Percentiles rank a stretch among this genome's conserved stretches.
phyloP scores from a whole-genome alignment of 2,888 invertebrate species.

The Helleia helle region DNA sequence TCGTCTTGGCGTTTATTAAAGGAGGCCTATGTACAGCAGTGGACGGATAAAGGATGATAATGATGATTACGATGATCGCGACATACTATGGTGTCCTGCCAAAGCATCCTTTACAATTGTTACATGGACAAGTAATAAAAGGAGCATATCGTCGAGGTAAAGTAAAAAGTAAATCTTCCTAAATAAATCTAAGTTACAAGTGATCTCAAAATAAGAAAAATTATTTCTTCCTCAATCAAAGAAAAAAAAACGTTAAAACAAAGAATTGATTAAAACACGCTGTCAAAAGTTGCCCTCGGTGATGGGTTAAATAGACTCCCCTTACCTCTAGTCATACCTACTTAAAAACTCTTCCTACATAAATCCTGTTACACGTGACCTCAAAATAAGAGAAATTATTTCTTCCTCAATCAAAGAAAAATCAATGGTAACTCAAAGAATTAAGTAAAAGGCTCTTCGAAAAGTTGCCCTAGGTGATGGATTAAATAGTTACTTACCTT shows the following conservation, averaged over 20 bases:
- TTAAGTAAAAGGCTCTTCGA: slow-evolving; percentile 19
- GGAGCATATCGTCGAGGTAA: too few species aligned
- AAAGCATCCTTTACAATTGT: too few species aligned
- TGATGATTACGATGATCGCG: too few species aligned
- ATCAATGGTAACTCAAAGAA: slow-evolving; percentile 20
- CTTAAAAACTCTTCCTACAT: slow-evolving; percentile 39
- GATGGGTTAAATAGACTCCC: slow-evolving; percentile 45
- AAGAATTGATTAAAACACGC: slow-evolving; percentile 22
- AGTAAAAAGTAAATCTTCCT: too few species aligned
- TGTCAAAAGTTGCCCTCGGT: slow-evolving; percentile 32
- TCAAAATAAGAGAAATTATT: background rate
- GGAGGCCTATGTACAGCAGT: too few species aligned
- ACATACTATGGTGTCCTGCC: too few species aligned
- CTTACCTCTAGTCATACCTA: slow-evolving; percentile 45
- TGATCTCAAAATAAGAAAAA: background rate
- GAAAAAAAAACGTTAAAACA: slow-evolving; percentile 16
- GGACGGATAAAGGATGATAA: too few species aligned
- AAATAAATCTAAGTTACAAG: background rate
- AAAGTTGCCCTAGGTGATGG: slow-evolving; percentile 39
- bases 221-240: slow-evolving; percentile 7
- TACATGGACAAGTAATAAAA: too few species aligned
- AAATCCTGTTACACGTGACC: background rate
- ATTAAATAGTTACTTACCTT: slow-evolving; percentile 41
- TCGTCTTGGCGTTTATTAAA: too few species aligned
- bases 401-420: slow-evolving; percentile 8